phyloP scores from a whole-genome alignment of 2,113 vertebrate genomes.

The Ancistrus triradiatus region DNA sequence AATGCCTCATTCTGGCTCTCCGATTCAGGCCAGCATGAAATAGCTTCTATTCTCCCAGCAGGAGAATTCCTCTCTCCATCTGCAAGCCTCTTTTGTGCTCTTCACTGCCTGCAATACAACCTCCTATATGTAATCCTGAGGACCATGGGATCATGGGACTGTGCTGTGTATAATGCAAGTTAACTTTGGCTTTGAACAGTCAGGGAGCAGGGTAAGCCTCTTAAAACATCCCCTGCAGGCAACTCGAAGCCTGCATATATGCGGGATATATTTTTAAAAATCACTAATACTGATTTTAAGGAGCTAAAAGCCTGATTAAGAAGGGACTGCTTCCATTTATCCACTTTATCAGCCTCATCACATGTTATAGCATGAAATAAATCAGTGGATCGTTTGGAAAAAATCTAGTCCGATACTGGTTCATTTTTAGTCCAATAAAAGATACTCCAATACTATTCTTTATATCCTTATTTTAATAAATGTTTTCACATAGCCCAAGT shows the following conservation, averaged over 20 bases:
- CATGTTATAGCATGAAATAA: too few relatives aligned
- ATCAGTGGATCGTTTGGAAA: too few relatives aligned
- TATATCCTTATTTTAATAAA: too few relatives aligned
- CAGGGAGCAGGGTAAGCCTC: background rate
- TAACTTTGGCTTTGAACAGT: constrained; percentile 25
- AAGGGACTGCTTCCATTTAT: background rate
- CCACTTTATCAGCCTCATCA: too few relatives aligned
- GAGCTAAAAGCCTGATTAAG: background rate
- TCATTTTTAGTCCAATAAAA: too few relatives aligned
- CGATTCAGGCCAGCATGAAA: constrained; percentile 49
- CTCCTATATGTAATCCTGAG: constrained; percentile 61
- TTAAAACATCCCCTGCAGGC: background rate
- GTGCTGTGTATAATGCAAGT: constrained; percentile 39
- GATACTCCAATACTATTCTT: too few relatives aligned
- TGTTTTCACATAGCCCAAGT: too few relatives aligned
- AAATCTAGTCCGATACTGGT: too few relatives aligned
- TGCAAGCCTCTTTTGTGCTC: background rate
- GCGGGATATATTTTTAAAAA: background rate
- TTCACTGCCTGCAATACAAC: constrained; percentile 26
- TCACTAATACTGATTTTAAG: background rate
- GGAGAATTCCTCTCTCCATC: background rate
- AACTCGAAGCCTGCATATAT: constrained; percentile 37
- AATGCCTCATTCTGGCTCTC: constrained; percentile 25
- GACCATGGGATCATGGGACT: constrained; percentile 45
- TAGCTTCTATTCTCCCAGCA: constrained; percentile 31